Evolutionary conservation across 2,888 invertebrate species (phyloP), one percentile per base, ranked within the genome.

Genomic region (Mythimna vitellina): DNA sequence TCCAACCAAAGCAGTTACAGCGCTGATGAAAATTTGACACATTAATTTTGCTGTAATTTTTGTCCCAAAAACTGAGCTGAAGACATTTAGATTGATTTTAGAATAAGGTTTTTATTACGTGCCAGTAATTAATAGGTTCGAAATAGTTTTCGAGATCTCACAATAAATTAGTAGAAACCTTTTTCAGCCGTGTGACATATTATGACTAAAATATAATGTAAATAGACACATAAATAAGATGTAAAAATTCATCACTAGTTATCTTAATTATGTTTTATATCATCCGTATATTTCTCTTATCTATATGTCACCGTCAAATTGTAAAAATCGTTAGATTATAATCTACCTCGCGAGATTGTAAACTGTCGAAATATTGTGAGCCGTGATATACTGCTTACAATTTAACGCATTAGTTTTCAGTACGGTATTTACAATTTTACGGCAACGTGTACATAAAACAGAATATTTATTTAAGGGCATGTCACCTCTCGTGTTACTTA

Each of bases 141-240:
- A 8, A 38, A 38, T 38, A 6, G 10, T 60, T 60, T 60, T 60
- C 6, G 8, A 22, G 60, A 60, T 60, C 17, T 38, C 60, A 38
- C 14, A 60, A 35, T 22, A 38, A 38, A 38, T 60, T 38, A 32
- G 12, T 38, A 22, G 38, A 22, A 14, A 22, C 14, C 14, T 60
- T 22, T 38, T 60, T 22, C 60, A 60, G 60, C 60, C 60, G 60
- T 60, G 60, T 60, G 60, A 60, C 58, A 38, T 60, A 60, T 60
- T 60, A 60, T 60, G 60, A 60, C 38, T 60, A 22, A 60, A 60
- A 1, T 60, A 60, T 51, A 51, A 51, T 51, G 49, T 51, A 22
- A 35, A 38, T 14, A 60, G 12, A 14, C n/a, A 38, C 8, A 14
- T 60, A 60, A 17, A 22, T 60, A 60, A 38, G 22, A 22, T 38